Evolutionary conservation across 2,888 invertebrate genomes (phyloP).

Genomic region (Heteromurus nitidus): DNA sequence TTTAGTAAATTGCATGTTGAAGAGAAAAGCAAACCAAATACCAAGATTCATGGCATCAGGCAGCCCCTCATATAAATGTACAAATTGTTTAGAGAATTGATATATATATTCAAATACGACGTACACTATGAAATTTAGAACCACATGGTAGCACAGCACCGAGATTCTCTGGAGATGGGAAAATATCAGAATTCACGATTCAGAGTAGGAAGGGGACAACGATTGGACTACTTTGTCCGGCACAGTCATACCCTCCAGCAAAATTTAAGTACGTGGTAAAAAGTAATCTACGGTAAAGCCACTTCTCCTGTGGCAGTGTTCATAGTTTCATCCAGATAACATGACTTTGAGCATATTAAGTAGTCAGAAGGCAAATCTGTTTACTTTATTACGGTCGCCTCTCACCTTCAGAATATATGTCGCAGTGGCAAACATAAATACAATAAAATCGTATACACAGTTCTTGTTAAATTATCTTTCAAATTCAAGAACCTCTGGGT

Average conservation of each 20-base stretch:
- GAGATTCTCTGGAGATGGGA: conserved; percentile 67
- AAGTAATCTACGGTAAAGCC: not conserved
- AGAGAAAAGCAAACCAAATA: too few species aligned
- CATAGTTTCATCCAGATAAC: too few species aligned
- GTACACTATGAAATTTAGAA: conserved; percentile 64
- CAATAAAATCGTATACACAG: not conserved
- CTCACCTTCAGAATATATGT: not conserved
- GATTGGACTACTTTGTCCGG: conserved; percentile 68
- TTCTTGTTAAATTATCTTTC: not conserved
- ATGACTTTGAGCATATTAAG: too few species aligned
- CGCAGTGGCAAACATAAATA: not conserved
- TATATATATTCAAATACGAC: not conserved
- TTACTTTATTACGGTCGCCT: not conserved
- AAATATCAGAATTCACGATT: conserved; percentile 64
- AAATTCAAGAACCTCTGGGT: conserved; percentile 71
- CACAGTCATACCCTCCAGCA: conserved; percentile 71
- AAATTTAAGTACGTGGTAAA: conserved; percentile 64
- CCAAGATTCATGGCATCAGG: conserved; percentile 2
- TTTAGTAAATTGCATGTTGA: not conserved
- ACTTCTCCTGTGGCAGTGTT: too few species aligned
- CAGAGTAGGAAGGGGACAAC: conserved; percentile 64
- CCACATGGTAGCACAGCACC: conserved; percentile 70
- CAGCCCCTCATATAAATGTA: conserved; percentile 3
- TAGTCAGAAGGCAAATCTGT: not conserved
- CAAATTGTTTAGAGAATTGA: not conserved